These are phyloP conservation scores for Pygmarrhopalites habei DNA, from an alignment of 1,140 invertebrate species.

Conservation along the genomic window DNA sequence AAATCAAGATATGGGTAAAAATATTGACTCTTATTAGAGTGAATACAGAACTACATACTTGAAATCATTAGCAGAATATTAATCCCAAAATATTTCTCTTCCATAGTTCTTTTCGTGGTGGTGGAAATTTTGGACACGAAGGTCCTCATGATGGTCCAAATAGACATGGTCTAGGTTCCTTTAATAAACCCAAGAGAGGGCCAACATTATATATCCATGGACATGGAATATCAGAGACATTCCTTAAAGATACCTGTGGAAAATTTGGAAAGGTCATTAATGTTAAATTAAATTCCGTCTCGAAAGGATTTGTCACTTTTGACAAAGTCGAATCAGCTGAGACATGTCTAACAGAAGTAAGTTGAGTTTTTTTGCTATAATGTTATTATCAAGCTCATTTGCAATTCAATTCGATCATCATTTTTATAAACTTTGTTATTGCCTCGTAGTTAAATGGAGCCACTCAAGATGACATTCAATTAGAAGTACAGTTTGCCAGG, in stretches of 20 bases:
- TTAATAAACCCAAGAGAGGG: slow-evolving; percentile 26
- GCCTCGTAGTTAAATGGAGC: slow-evolving; percentile 71
- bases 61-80: too few relatives aligned
- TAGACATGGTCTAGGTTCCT: background rate
- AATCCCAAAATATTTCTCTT: too few relatives aligned
- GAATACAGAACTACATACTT: too few relatives aligned
- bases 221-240: slow-evolving; percentile 17
- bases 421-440: background rate
- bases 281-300: slow-evolving; percentile 17
- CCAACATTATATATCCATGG: slow-evolving; percentile 29
- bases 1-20: too few relatives aligned
- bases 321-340: slow-evolving; percentile 82
- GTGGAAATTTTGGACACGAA: slow-evolving; percentile 46
- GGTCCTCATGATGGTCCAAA: slow-evolving; percentile 46
- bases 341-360: slow-evolving; percentile 69
- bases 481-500: slow-evolving; percentile 73
- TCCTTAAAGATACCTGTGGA: slow-evolving; percentile 17
- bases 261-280: slow-evolving; percentile 29
- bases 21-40: too few relatives aligned
- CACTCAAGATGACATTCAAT: slow-evolving; percentile 66
- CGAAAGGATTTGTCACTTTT: slow-evolving; percentile 71
- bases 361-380: background rate
- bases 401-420: background rate
- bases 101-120: too few relatives aligned
- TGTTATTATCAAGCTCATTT: background rate